Base-by-base conservation (phyloP, 2,888 invertebrate species). In the Phaedon cochleariae region DNA sequence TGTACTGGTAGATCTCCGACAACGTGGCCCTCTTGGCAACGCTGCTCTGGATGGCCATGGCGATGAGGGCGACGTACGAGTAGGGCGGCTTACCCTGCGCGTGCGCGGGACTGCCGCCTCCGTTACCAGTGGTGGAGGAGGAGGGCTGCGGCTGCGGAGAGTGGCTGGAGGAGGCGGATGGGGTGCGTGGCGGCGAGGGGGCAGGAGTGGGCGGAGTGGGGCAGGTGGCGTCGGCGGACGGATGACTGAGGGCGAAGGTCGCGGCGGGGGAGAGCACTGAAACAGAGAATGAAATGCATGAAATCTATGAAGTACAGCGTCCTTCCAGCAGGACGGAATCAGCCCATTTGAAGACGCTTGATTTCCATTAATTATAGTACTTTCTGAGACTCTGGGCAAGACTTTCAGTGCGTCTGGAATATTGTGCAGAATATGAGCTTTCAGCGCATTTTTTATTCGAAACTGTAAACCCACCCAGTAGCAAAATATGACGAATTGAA, bases 41-140 rank as follows among this genome's bases (percentile, higher is more conserved):
- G 65, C 90, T 90, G 67, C 90, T 88, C 78, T 94, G 90, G 73
- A 97, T 96, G 15, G 96, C 96, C 95, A 96, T 95, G 7, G 95
- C 90, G 71, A 97, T 97, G 10, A 97, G 88, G 0, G 97, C 97
- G 12, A 97, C 97, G 82, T 97, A 97, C 12, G 95, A 95, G 81
- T 91, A 97, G 0, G 96, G 96, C 0, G 97, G 97, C 81, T 96
- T 97, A 45, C 76, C 77, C 64, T 77, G 79, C 58, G 65, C 74
- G n/a, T n/a, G n/a, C n/a, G n/a, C n/a, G n/a, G n/a, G n/a, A n/a
- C n/a, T n/a, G n/a, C n/a, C n/a, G n/a, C n/a, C n/a, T n/a, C n/a
- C n/a, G n/a, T n/a, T n/a, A n/a, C n/a, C n/a, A 59, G 54, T 18
- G 64, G 76, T 72, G 20, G 77, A 75, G 15, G 78, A 76, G 10